Evolutionary conservation across 2,888 invertebrate genomes (phyloP), one percentile per base, ranked within the genome.

Genomic region (Masnerella sp.): DNA sequence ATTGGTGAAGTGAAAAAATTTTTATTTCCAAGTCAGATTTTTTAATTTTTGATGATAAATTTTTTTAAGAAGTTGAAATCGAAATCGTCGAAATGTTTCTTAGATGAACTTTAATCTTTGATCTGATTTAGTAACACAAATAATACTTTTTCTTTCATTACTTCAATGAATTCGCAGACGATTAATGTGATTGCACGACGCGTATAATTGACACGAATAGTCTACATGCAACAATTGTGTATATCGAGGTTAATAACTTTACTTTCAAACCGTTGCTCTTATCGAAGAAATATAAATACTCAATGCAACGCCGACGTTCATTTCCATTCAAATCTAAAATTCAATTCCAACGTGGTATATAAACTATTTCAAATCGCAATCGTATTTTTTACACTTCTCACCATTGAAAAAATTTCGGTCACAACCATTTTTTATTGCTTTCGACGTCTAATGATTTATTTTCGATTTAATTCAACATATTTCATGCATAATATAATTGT

Each of bases 241-340:
- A 15, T 20, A 20, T 34, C 20, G 20, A 49, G 47, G 47, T 49
- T 34, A 49, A 49, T 49, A 32, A 49, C 32, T 49, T 49, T 20
- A 34, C 32, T 49, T 49, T 49, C 49, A 30, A 32, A 20, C 7
- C 22, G 14, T 12, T 42, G 42, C 14, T 22, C 11, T 42, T 20
- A 18, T 12, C 12, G 11, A 49, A 49, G 49, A 17, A 32, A 49
- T 14, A 43, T 11, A 11, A 43, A n/a, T n/a, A n/a, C n/a, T n/a
- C 34, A 1, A 34, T 5, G 3, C 9, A 25, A 34, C 11, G 12
- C n/a, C 5, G 34, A 9, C 5, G 1, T 1, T 34, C 11, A 11
- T 34, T 2, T 11, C 11, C 34, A 34, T n/a, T n/a, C n/a, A n/a
- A n/a, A n/a, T n/a, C n/a, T n/a, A n/a, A n/a, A n/a, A n/a, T n/a